Base-by-base conservation (phyloP, 2,888 invertebrate genomes). In the Rhopalosiphum nymphaeae region DNA sequence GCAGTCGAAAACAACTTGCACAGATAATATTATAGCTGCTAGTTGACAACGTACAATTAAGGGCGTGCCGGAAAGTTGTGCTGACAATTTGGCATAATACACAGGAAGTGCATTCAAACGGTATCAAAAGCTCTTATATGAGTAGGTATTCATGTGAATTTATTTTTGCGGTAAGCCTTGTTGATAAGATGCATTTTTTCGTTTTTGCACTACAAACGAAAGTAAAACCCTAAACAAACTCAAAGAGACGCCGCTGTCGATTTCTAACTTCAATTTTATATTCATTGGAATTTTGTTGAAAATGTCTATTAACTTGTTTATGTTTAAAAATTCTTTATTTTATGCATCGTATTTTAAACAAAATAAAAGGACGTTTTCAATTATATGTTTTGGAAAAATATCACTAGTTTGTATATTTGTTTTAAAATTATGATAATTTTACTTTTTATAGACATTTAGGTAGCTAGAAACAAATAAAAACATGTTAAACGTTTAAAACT, bases 1-100 rank as follows among this genome's bases (percentile, higher is more conserved):
- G 16, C 21, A 89, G 57, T 78, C 21, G 36, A 61, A 29, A 11
- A 42, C 67, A 49, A 49, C 53, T 49, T 53, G 25, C 13, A n/a
- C 91, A 36, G 86, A 46, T 67, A 78, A 26, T 67, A 84, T 49
- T 56, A 57, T 61, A 46, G 46, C n/a, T 57, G 57, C 46, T 36
- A 86, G 91, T 91, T n/a, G 85, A 91, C 91, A 91, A 46, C 56
- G 57, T 25, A 56, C 57, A 61, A 92, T 86, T 86, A 46, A 57
- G 86, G 26, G 61, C 85, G 86, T 49, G n/a, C 26, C 86, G 46
- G 36, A 57, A 92, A 92, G 91, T 92, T 86, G 46, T 61, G 57
- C 5, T 86, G 91, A 86, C 57, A 86, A 92, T 90, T 92, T 44
- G 84, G 85, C 44, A 56, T 42, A 29, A 78, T 91, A 91, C 36